A percentile compares a stretch with the other conserved stretches of the same genome.
phyloP scores from a whole-genome alignment of 2,888 invertebrate genomes.

The Xestia xanthographa region DNA sequence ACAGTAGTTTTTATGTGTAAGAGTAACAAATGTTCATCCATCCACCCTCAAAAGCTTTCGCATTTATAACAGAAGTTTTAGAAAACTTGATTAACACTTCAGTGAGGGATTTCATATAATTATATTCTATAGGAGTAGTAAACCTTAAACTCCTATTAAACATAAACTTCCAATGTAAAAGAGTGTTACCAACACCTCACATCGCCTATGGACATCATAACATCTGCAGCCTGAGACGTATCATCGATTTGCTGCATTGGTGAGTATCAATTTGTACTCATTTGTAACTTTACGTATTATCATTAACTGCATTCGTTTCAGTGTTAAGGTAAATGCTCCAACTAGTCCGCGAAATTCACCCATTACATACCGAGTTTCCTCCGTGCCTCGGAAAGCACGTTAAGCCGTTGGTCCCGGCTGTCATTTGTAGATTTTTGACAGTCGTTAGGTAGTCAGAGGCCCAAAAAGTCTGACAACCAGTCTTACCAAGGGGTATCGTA shows the following conservation, averaged over 20 bases:
- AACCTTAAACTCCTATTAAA: not conserved
- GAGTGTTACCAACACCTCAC: not conserved
- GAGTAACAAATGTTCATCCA: not conserved
- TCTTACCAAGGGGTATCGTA: too few relatives aligned
- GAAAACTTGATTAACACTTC: conserved; percentile 1
- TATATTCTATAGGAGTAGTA: not conserved
- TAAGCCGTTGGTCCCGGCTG: too few relatives aligned
- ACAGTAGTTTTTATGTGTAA: not conserved
- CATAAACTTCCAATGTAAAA: not conserved
- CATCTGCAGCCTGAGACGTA: too few relatives aligned
- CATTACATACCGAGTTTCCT: too few relatives aligned
- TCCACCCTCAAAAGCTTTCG: not conserved
- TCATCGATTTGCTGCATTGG: not conserved
- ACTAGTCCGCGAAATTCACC: too few relatives aligned
- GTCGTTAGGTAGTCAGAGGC: too few relatives aligned
- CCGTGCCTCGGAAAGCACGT: too few relatives aligned
- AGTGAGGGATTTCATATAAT: not conserved
- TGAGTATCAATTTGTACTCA: not conserved
- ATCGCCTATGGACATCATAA: not conserved
- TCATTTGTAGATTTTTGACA: too few relatives aligned
- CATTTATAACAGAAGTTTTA: not conserved
- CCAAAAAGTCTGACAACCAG: too few relatives aligned
- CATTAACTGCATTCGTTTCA: not conserved
- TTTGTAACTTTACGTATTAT: not conserved
- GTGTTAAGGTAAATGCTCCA: too few relatives aligned